Base-by-base conservation (phyloP, 2,888 invertebrate species). In the Macropis europaea region DNA sequence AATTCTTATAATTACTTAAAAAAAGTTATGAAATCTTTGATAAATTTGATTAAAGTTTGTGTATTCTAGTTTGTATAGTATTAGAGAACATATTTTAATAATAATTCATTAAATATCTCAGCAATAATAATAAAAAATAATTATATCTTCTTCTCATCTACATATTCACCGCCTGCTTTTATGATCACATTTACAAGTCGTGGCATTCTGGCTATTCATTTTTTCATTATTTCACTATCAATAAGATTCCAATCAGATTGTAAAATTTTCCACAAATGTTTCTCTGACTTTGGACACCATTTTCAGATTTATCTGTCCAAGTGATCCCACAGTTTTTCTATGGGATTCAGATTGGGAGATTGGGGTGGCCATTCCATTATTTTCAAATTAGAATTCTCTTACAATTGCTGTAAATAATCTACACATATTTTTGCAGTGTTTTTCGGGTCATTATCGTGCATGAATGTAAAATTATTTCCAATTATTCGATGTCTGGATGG, bases 361-460 rank as follows among this genome's bases (percentile, higher is more conserved):
- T 47, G 11, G 32, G 32, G 32, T 32, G 47, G 32, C 40, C 61
- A 70, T 30, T 30, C 24, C 42, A 73, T 64, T 22, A 52, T 24
- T 45, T 34, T 54, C 2, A 70, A 2, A 7, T 26, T 19, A 38
- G 30, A 36, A 9, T 26, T 34, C 22, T 52, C 19, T 50, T 56
- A 53, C 63, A 19, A 34, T 26, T 38, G 47, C 15, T 15, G 9
- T 15, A 73, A 32, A 53, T 70, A 82, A 38, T 77, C 70, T 52
- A 22, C 43, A 38, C 76, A 81, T 5, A 77, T 19, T 38, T 60
- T 47, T 0, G 66, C 69, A 26, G 48, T 60, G 15, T 79, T 75
- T 36, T 82, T 79, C 0, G 78, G 79, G 60, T 78, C 78, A 24
- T 81, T 82, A n/a, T 75, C 74, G 13, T 81, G 63, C 47, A 81